Evolutionary conservation across 2,797 vertebrate species (phyloP).

Genomic region (Helostoma temminkii): DNA sequence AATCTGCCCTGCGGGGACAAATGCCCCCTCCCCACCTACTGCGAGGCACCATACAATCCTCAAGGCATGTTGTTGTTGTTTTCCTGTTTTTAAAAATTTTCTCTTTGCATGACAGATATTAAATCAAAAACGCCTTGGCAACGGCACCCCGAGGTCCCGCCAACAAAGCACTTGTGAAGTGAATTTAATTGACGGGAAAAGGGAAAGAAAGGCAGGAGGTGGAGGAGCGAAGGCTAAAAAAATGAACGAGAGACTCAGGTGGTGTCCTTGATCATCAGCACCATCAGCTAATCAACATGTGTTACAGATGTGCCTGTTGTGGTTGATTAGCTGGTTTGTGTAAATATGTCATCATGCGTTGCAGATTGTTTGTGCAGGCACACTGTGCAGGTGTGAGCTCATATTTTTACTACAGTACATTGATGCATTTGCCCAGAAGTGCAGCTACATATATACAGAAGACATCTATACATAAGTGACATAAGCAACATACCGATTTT

Average conservation of each 20-base stretch:
- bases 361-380: conserved; percentile 3
- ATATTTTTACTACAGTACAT: not conserved
- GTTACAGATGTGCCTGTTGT: conserved; percentile 43
- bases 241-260: conserved; percentile 46
- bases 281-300: conserved; percentile 41
- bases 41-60: conserved; percentile 58
- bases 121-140: conserved; percentile 78
- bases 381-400: conserved; percentile 16
- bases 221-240: conserved; percentile 16
- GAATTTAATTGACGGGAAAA: conserved; percentile 69
- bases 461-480: conserved; percentile 35
- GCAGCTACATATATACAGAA: conserved; percentile 13
- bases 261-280: conserved; percentile 41
- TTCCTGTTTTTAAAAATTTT: conserved; percentile 3
- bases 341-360: conserved; percentile 8
- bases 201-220: conserved; percentile 4
- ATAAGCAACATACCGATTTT: not conserved
- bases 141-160: conserved; percentile 58
- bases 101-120: conserved; percentile 73
- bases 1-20: conserved; percentile 69
- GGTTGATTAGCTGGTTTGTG: conserved; percentile 22
- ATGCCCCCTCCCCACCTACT: conserved; percentile 58
- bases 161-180: conserved; percentile 74
- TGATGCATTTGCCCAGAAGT: conserved; percentile 6
- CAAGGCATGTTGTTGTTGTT: conserved; percentile 68